Base-by-base conservation (phyloP, 1,140 invertebrate genomes). In the Meteorus sp. region DNA sequence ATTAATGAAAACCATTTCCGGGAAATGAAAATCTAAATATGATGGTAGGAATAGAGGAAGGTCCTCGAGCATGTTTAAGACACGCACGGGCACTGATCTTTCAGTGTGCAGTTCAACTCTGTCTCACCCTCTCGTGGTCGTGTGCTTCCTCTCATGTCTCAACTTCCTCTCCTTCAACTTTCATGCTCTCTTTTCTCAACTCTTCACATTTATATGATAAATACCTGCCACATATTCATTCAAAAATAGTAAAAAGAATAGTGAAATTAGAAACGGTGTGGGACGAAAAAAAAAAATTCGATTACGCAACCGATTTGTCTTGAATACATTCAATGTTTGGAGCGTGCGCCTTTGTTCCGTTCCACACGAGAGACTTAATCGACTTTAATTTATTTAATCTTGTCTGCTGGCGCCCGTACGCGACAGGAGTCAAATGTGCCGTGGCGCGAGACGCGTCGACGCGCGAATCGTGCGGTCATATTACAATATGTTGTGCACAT, bases 231-330 rank as follows among this genome's bases (percentile, higher is more conserved):
- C n/a, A n/a, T n/a, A n/a, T n/a, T n/a, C n/a, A n/a, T n/a, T n/a
- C n/a, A 6, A 27, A 54, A 41, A 54, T 13, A 39, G n/a, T n/a
- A 54, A 15, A 33, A n/a, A 4, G 54, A 60, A 45, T 39, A 50
- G 56, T 44, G 47, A 55, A 62, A 55, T 35, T 31, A 50, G 56
- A n/a, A 45, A n/a, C 27, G 54, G 54, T 63, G 57, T 58, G 37
- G 48, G 51, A 54, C 60, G 57, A 57, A 48, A 41, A 27, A 22
- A 56, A 33, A 54, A 57, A 54, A 47, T 51, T 25, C 35, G 55
- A 62, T 74, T 75, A 70, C 68, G 71, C 67, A 75, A 75, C 69
- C 62, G 66, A 74, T 71, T 74, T 71, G 68, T 73, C 67, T 68
- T 66, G 56, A 33, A 43, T 41, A 23, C 9, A 41, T 61, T 35